Evolutionary conservation across 2,113 vertebrate species (phyloP).

Genomic region (Boulengeromyrus knoepffleri): DNA sequence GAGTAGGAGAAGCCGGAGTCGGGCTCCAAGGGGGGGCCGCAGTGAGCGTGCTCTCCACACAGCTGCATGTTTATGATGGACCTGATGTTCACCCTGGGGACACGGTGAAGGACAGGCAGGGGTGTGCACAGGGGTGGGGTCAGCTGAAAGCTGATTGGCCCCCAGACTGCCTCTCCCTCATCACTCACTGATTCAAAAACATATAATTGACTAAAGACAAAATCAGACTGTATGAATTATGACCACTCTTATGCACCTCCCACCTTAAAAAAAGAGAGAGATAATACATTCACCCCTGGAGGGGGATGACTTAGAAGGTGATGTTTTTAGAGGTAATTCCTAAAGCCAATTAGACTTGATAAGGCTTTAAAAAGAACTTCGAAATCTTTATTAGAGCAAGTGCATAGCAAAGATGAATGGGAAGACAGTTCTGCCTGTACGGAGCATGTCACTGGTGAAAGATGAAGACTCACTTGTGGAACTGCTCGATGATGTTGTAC

Average conservation of each 20-base stretch:
- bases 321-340: background rate
- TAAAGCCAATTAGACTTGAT: background rate
- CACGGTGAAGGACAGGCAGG: background rate
- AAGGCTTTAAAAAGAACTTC: background rate
- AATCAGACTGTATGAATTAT: background rate
- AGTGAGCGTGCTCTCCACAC: slow-evolving; percentile 67
- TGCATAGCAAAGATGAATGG: background rate
- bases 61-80: slow-evolving; percentile 71
- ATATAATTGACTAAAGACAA: background rate
- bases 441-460: background rate
- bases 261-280: background rate
- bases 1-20: slow-evolving; percentile 69
- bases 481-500: slow-evolving; percentile 67
- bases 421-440: background rate
- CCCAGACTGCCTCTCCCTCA: background rate
- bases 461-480: slow-evolving; percentile 50
- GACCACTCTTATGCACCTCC: background rate
- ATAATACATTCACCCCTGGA: background rate
- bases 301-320: background rate
- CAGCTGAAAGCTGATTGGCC: background rate
- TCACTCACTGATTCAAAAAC: background rate
- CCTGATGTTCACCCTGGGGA: slow-evolving; percentile 62
- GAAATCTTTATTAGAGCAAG: background rate
- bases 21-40: slow-evolving; percentile 59
- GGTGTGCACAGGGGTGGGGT: background rate